Base-by-base conservation (phyloP, 35 echinoderm and acorn worm genomes). In the Lytechinus pictus region DNA sequence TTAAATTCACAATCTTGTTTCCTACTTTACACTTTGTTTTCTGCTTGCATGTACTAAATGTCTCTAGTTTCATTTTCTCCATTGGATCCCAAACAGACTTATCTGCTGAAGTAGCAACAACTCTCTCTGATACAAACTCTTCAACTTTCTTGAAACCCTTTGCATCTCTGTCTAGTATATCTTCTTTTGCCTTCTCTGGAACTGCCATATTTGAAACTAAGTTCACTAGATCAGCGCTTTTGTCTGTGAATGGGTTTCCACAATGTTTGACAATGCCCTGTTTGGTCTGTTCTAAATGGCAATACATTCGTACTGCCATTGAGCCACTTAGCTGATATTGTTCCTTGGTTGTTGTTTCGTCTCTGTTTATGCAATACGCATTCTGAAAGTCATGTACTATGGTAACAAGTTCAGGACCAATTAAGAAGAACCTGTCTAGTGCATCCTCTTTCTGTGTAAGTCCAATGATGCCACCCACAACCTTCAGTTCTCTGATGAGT, bases 271-370 rank as follows among this genome's bases (percentile, higher is more conserved):
- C 3, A 9, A 96, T 96, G 52, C 44, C 95, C 91, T 96, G 27
- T 71, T 96, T 96, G 61, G 94, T 96, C 8, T 28, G 87, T 21
- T 91, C 10, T 8, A 92, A 94, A 94, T 96, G 94, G 57, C 61
- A 4, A 53, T 54, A 53, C 95, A 96, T 96, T 53, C 95, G 61
- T 86, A 96, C 9, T 10, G 95, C 95, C 86, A 94, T 57, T 14
- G 95, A 93, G n/a, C 95, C 95, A 94, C 91, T 96, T 1, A 94
- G 90, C 92, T 96, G 95, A 94, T 96, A 96, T 86, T 96, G 95
- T 60, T 94, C 95, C 60, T 94, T 93, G 9, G 92, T 94, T 86
- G 91, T 29, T 92, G 28, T 1, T 8, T 54, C 13, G 58, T 79
- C 92, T 86, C 51, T 96, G 91, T 54, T 71, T 8, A 52, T 92